phyloP scores from a whole-genome alignment of 1,140 invertebrate species.

The Hydropsyche tenuis region DNA sequence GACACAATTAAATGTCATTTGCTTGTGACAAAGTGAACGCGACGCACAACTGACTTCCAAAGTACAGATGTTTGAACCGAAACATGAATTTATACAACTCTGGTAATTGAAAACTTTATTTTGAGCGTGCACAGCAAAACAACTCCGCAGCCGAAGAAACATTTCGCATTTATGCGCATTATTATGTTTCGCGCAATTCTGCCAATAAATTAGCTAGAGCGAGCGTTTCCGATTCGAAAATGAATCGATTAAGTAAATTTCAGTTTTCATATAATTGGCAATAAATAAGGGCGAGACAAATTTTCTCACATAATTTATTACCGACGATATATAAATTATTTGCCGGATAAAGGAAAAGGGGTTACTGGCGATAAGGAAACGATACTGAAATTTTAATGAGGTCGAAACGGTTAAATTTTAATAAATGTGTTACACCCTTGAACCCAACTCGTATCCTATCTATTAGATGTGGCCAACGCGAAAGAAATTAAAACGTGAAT shows the following conservation, averaged over 20 bases:
- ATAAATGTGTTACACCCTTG: constrained; percentile 1
- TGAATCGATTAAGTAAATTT: too few species aligned
- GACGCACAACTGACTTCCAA: too few species aligned
- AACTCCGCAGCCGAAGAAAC: too few species aligned
- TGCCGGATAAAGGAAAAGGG: constrained; percentile 9
- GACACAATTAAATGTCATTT: too few species aligned
- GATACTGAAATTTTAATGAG: constrained; percentile 34
- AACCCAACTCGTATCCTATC: neutral
- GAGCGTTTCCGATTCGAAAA: neutral
- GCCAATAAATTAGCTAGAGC: neutral
- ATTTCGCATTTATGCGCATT: too few species aligned
- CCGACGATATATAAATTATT: constrained; percentile 26
- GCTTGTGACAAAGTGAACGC: too few species aligned
- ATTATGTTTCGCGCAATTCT: too few species aligned
- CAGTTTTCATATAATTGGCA: constrained; percentile 7
- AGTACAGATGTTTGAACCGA: too few species aligned
- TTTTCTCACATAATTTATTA: neutral
- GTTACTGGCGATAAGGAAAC: constrained; percentile 21
- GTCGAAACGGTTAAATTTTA: constrained; percentile 32
- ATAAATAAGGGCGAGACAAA: constrained; percentile 17
- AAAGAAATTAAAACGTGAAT: neutral
- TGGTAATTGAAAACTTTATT: too few species aligned
- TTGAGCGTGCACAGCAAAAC: too few species aligned
- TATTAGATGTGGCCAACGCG: neutral
- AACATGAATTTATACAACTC: too few species aligned